Evolutionary conservation across 2,113 vertebrate genomes (phyloP).

Genomic region (Rana temporaria): DNA sequence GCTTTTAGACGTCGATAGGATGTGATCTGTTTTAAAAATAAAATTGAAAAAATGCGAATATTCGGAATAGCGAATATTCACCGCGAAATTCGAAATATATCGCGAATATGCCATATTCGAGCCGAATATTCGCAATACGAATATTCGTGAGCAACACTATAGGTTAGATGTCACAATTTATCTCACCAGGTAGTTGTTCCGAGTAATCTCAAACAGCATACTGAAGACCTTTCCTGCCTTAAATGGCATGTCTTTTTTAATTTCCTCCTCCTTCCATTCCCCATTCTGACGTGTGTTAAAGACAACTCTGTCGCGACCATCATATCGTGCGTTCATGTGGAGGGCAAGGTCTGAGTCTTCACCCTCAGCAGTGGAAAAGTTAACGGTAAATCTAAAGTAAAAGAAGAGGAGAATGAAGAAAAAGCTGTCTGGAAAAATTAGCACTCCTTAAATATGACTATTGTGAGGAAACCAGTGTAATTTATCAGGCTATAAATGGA

Average conservation of each 20-base stretch:
- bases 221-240: constrained; percentile 44
- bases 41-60: too few species aligned
- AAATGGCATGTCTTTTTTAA: constrained; percentile 44
- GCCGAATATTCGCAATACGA: too few species aligned
- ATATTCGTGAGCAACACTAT: too few species aligned
- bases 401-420: background rate
- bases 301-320: constrained; percentile 23
- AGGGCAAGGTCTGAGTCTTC: constrained; percentile 17
- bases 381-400: constrained; percentile 31
- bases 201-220: constrained; percentile 12
- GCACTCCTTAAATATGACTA: background rate
- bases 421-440: background rate
- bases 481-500: too few species aligned
- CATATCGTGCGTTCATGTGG: constrained; percentile 32
- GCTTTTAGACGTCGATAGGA: too few species aligned
- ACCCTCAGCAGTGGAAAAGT: constrained; percentile 30
- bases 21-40: too few species aligned
- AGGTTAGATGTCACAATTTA: background rate
- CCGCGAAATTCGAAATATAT: too few species aligned
- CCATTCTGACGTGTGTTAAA: constrained; percentile 38
- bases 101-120: too few species aligned
- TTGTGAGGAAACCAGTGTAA: too few species aligned
- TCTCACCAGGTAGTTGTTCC: constrained; percentile 45
- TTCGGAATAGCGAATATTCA: too few species aligned
- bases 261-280: constrained; percentile 22